phyloP scores from a whole-genome alignment of 2,797 vertebrate genomes.

The Yasuhikotakia modesta region DNA sequence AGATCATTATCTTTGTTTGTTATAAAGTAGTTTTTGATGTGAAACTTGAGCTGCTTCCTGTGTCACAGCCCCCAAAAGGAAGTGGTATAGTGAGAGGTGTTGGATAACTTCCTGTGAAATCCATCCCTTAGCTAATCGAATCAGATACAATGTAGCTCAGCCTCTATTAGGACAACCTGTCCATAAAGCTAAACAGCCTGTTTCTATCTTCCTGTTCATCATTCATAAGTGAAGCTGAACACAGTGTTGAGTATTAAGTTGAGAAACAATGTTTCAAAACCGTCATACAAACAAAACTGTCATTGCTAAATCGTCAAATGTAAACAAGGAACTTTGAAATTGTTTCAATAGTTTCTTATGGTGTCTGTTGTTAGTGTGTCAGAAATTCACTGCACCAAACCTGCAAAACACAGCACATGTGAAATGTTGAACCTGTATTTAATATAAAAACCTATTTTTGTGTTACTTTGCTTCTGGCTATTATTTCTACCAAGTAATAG shows the following conservation, averaged over 20 bases:
- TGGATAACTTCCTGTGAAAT: slow-evolving; percentile 59
- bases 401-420: too few species aligned
- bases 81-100: slow-evolving; percentile 54
- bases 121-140: slow-evolving; percentile 40
- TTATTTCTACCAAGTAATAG: too few species aligned
- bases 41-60: slow-evolving; percentile 42
- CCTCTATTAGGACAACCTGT: neutral
- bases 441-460: too few species aligned
- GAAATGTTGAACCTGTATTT: too few species aligned
- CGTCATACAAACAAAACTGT: too few species aligned
- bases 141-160: slow-evolving; percentile 10
- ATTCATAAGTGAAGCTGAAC: neutral
- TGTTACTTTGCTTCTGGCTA: too few species aligned
- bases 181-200: neutral
- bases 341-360: too few species aligned
- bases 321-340: too few species aligned
- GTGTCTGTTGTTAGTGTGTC: too few species aligned
- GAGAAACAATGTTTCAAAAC: too few species aligned
- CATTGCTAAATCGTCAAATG: too few species aligned
- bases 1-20: slow-evolving; percentile 1
- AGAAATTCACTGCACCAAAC: too few species aligned
- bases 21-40: neutral
- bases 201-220: slow-evolving; percentile 7
- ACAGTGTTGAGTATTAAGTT: neutral
- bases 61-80: slow-evolving; percentile 45